These are phyloP conservation scores for Apeira syringaria DNA, from an alignment of 2,888 invertebrate genomes.

Conservation along the genomic window DNA sequence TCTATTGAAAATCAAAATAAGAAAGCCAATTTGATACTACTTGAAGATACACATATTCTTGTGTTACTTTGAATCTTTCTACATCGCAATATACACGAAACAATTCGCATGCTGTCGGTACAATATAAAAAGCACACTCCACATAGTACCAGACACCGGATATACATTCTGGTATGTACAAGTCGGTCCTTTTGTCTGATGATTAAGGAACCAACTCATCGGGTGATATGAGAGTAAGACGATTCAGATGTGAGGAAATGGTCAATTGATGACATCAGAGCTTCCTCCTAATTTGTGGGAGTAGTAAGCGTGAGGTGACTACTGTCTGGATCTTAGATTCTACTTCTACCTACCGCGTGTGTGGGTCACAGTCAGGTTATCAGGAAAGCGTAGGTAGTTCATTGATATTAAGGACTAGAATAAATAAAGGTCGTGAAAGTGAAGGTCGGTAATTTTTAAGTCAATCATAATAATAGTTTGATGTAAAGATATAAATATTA, in stretches of 20 bases:
- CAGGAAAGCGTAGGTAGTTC: conserved; percentile 14
- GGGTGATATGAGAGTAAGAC: conserved; percentile 14
- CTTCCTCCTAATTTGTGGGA: conserved; percentile 25
- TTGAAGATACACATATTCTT: no score
- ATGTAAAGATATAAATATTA: no score
- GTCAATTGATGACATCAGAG: conserved; percentile 25
- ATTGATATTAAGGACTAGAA: conserved; percentile 4
- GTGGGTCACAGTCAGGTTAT: conserved; percentile 13
- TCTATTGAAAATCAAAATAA: no score
- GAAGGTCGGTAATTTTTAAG: neutral
- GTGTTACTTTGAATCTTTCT: no score
- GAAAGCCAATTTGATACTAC: no score
- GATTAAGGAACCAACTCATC: conserved; percentile 14
- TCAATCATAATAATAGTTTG: no score
- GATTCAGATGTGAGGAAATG: conserved; percentile 26
- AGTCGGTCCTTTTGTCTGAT: conserved; percentile 19
- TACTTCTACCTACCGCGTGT: conserved; percentile 4
- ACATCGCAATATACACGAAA: no score
- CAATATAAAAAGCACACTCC: no score
- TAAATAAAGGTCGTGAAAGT: neutral
- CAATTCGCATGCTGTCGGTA: no score
- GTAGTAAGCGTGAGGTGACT: conserved; percentile 12
- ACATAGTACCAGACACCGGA: conserved; percentile 12
- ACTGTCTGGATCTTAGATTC: conserved; percentile 8
- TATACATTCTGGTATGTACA: conserved; percentile 1